A percentile compares a stretch with the other conserved stretches of the same genome.
Conservation (phyloP, 2,113 vertebrate genomes). For the Microcebus griseorufus region DNA sequence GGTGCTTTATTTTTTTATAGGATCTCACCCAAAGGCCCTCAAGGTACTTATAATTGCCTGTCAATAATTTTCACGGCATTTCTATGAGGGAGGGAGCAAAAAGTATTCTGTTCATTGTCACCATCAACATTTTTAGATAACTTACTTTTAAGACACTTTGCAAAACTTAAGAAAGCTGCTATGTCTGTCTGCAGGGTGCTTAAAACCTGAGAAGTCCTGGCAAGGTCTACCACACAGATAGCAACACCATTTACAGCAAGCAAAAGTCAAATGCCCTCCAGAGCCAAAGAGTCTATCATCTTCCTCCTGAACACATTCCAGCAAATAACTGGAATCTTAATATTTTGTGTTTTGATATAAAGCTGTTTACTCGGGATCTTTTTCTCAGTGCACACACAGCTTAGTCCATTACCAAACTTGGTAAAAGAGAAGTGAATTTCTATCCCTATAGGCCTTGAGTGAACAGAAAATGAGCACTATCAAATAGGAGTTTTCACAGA, state of each 20-base stretch:
- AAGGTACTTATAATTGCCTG: neutral
- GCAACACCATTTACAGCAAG: neutral
- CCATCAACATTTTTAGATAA: neutral
- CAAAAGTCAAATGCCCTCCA: neutral
- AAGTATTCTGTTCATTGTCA: neutral
- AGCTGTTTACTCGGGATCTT: neutral
- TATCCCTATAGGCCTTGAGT: neutral
- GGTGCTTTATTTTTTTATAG: constrained; percentile 8
- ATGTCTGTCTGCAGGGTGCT: neutral
- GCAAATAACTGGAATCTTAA: neutral
- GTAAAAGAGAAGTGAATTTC: neutral
- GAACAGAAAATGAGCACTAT: neutral
- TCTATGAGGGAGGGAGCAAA: neutral
- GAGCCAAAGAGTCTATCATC: neutral
- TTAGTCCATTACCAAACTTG: neutral
- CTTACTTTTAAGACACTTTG: neutral
- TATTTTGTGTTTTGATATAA: neutral
- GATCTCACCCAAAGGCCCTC: neutral
- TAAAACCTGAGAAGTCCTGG: neutral
- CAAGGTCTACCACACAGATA: neutral
- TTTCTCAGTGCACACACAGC: neutral
- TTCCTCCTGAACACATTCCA: neutral
- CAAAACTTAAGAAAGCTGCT: neutral
- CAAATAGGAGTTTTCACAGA: neutral
- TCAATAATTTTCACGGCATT: constrained; percentile 23